Evolutionary conservation across 2,888 invertebrate genomes (phyloP).

Genomic region (Crematogaster levior): DNA sequence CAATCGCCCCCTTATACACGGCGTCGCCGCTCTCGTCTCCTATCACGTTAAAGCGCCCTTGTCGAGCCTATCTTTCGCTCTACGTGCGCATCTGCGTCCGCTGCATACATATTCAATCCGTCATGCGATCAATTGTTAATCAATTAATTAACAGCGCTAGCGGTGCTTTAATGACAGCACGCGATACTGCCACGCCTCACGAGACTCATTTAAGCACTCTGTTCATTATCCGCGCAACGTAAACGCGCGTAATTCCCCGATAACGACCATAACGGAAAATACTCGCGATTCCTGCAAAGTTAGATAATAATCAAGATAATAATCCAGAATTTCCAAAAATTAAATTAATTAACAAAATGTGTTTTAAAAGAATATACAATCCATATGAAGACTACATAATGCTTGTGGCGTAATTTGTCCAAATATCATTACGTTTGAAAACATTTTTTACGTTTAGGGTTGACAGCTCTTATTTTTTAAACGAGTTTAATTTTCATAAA

Average conservation of each 20-base stretch:
- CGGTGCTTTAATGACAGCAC: conserved; percentile 50
- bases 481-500: not conserved
- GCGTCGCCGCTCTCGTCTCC: conserved; percentile 52
- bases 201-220: conserved; percentile 51
- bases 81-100: conserved; percentile 32
- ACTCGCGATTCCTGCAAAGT: not conserved
- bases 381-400: not conserved
- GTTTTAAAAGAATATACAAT: too few species aligned
- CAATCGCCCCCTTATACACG: conserved; percentile 48
- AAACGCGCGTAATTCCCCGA: conserved; percentile 14
- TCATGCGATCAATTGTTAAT: conserved; percentile 54
- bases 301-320: too few species aligned
- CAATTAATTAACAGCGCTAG: conserved; percentile 54
- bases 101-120: conserved; percentile 54
- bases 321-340: not conserved
- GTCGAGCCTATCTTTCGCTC: conserved; percentile 47
- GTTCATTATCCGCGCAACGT: conserved; percentile 41
- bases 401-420: not conserved
- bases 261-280: conserved; percentile 1
- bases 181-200: conserved; percentile 41
- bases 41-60: conserved; percentile 54
- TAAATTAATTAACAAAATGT: not conserved
- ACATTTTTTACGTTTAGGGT: not conserved
- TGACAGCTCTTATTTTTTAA: not conserved
- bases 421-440: too few species aligned